Conservation (phyloP, 2,797 vertebrate genomes). For the Pitangus sulphuratus region DNA sequence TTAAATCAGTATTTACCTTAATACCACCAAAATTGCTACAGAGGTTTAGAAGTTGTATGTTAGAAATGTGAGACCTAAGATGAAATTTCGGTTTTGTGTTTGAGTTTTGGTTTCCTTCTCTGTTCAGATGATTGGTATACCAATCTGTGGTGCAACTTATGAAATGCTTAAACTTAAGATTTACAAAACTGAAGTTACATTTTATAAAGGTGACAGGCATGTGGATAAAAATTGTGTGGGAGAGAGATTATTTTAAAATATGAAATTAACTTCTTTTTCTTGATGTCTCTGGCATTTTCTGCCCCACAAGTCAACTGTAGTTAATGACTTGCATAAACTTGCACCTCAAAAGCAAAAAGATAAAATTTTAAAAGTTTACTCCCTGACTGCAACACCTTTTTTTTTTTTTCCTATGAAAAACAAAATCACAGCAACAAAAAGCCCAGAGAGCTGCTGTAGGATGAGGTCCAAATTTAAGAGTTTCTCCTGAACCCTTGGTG, state of each 20-base stretch:
- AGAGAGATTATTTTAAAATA: neutral
- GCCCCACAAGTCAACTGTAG: neutral
- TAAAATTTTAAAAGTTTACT: neutral
- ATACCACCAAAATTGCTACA: neutral
- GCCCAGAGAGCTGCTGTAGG: neutral
- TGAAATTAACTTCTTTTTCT: neutral
- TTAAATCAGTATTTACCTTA: conserved; percentile 1
- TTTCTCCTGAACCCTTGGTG: neutral
- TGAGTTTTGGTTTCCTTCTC: neutral
- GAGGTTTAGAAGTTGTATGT: neutral
- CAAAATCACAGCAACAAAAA: neutral
- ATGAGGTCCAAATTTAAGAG: neutral
- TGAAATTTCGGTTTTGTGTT: neutral
- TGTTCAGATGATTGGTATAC: neutral
- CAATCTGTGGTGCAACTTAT: neutral
- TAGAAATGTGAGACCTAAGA: neutral
- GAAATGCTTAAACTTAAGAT: neutral
- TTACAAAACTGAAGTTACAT: neutral
- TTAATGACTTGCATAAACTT: neutral
- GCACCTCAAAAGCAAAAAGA: neutral
- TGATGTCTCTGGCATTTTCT: neutral
- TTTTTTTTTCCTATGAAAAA: neutral
- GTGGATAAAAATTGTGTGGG: neutral
- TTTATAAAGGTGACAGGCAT: neutral
- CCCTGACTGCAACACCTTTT: neutral